phyloP scores from a whole-genome alignment of 2,797 vertebrate genomes.

The Setipinna tenuifilis region DNA sequence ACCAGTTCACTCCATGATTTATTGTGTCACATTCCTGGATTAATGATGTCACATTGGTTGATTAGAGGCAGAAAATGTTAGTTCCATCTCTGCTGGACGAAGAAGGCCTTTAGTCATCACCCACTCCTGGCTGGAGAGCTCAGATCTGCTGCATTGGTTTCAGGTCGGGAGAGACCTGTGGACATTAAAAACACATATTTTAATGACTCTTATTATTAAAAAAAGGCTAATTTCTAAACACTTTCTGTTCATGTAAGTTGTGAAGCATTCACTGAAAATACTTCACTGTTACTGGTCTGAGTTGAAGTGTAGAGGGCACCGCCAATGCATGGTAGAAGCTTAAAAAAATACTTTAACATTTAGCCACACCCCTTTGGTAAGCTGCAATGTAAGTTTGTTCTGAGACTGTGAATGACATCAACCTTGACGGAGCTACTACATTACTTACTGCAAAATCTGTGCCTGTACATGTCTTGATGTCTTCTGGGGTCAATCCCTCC shows the following conservation, averaged over 20 bases:
- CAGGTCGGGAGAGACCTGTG: slow-evolving; percentile 88
- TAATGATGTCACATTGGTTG: background rate
- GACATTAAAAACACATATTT: slow-evolving; percentile 20
- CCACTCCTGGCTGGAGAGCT: slow-evolving; percentile 24
- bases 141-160: slow-evolving; percentile 88
- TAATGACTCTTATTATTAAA: background rate
- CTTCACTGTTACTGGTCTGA: background rate
- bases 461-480: slow-evolving; percentile 91
- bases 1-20: background rate
- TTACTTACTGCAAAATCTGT: slow-evolving; percentile 86
- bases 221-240: background rate
- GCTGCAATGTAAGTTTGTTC: background rate
- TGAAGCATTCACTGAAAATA: background rate
- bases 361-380: background rate
- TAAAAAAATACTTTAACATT: background rate
- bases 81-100: slow-evolving; percentile 18
- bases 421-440: background rate
- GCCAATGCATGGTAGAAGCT: background rate
- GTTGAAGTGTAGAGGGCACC: background rate
- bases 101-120: background rate
- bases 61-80: background rate
- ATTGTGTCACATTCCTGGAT: background rate
- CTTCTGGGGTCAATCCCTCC: slow-evolving; percentile 89
- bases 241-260: background rate
- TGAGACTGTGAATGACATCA: background rate